phyloP scores from a whole-genome alignment of 2,797 vertebrate species.

The Ceyx erithaca region DNA sequence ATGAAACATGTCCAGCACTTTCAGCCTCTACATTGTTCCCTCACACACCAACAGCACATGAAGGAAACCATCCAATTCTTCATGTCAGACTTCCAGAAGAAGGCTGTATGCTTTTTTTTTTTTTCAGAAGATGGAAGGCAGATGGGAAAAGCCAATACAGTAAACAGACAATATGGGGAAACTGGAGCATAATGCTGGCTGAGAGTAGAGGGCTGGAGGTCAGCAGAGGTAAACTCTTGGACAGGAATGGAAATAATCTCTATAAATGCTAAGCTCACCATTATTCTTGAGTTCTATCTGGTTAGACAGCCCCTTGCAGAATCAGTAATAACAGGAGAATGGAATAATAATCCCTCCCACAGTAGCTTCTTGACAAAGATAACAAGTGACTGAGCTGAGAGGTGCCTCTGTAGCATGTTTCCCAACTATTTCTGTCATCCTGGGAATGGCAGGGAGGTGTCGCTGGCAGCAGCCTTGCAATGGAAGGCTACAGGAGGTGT shows the following conservation, averaged over 20 bases:
- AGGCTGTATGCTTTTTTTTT: background rate
- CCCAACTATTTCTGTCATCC: background rate
- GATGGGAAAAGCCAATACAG: background rate
- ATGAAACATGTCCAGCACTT: background rate
- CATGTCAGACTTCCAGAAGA: background rate
- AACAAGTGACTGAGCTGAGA: background rate
- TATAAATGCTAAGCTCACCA: background rate
- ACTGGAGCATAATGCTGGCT: background rate
- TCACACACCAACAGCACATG: background rate
- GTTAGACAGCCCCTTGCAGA: background rate
- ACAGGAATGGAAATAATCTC: background rate
- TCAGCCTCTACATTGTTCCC: background rate
- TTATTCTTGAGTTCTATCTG: background rate
- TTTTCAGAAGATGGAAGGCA: background rate
- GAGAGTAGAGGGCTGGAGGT: background rate
- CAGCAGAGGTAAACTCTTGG: background rate
- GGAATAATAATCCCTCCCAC: background rate
- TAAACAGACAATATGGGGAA: background rate
- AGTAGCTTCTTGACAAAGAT: background rate
- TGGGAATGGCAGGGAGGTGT: background rate
- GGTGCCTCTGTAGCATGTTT: background rate
- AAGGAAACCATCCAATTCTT: background rate
- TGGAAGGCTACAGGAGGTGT: background rate
- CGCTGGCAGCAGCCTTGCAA: background rate
- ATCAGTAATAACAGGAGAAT: background rate